Base-by-base conservation (phyloP, 2,888 invertebrate genomes). In the Scotopteryx bipunctaria region DNA sequence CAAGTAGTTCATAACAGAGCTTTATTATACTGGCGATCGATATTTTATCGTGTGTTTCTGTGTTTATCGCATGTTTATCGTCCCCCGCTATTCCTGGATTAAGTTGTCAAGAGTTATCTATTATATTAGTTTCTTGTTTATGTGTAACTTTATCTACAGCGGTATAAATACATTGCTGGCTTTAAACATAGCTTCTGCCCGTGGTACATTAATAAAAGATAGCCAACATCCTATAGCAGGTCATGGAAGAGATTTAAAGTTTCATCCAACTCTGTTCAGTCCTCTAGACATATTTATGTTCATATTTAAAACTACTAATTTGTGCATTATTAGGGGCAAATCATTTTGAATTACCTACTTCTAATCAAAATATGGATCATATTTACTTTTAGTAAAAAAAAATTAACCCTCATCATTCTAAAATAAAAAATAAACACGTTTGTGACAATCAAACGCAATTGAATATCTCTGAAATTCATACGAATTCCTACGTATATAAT, bases 21-120 rank as follows among this genome's bases (percentile, higher is more conserved):
- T 79, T 79, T 77, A 76, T 76, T 76, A 73, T 73, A 65, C 71
- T 67, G 61, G 49, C 67, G 67, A 73, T 77, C 76, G 69, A 77
- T 80, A 76, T 71, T 72, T 76, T 80, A 80, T 78, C 75, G 65
- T 42, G 54, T 47, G 51, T 47, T 57, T 29, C 46, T 51, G 50
- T 42, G 45, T 36, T 52, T 55, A 58, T 57, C 55, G 25, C 33
- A 31, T 40, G 31, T 57, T 54, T 59, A 67, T 71, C 73, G 69
- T 67, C 69, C 57, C 65, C 69, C 55, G 66, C 63, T 72, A 65
- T 61, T 67, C 67, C 68, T 66, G 61, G 57, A 67, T 55, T 64
- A 61, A 61, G 54, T 60, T 55, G 53, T 64, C 61, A 57, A 56
- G 48, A 33, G 50, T 56, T 43, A 52, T 19, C 32, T 36, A 38